Percentiles rank a stretch among this genome's conserved stretches.
phyloP scores from a whole-genome alignment of 2,888 invertebrate species.

The Eugnorisma glareosa region DNA sequence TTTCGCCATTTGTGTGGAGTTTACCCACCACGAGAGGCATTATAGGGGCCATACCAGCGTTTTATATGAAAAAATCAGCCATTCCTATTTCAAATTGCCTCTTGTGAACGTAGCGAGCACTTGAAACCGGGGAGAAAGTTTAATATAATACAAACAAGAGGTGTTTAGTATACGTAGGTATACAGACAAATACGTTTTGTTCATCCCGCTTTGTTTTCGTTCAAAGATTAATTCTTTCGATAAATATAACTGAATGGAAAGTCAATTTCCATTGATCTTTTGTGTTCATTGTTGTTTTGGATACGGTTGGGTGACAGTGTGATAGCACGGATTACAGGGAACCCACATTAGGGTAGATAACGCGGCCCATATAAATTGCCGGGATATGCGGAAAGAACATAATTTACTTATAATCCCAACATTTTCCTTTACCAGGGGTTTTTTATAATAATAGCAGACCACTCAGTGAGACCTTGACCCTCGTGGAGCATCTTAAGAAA shows the following conservation, averaged over 20 bases:
- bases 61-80: slow-evolving; percentile 81
- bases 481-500: slow-evolving; percentile 1
- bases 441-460: slow-evolving; percentile 41
- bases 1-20: slow-evolving; percentile 75
- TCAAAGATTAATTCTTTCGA: slow-evolving; percentile 47
- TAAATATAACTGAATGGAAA: slow-evolving; percentile 48
- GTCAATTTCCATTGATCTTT: slow-evolving; percentile 50
- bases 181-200: slow-evolving; percentile 14
- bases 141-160: slow-evolving; percentile 73
- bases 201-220: slow-evolving; percentile 32
- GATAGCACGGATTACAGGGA: slow-evolving; percentile 56
- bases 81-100: slow-evolving; percentile 78
- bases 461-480: slow-evolving; percentile 37
- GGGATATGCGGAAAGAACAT: slow-evolving; percentile 41
- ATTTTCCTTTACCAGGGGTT: slow-evolving; percentile 44
- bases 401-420: slow-evolving; percentile 61
- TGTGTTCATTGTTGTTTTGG: slow-evolving; percentile 49
- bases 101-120: slow-evolving; percentile 69
- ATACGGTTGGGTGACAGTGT: slow-evolving; percentile 20
- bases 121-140: slow-evolving; percentile 71
- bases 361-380: slow-evolving; percentile 55
- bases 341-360: slow-evolving; percentile 61
- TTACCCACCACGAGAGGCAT: slow-evolving; percentile 74
- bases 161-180: slow-evolving; percentile 54
- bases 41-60: slow-evolving; percentile 71